Base-by-base conservation (phyloP, 2,113 vertebrate species). In the Tor tambroides region DNA sequence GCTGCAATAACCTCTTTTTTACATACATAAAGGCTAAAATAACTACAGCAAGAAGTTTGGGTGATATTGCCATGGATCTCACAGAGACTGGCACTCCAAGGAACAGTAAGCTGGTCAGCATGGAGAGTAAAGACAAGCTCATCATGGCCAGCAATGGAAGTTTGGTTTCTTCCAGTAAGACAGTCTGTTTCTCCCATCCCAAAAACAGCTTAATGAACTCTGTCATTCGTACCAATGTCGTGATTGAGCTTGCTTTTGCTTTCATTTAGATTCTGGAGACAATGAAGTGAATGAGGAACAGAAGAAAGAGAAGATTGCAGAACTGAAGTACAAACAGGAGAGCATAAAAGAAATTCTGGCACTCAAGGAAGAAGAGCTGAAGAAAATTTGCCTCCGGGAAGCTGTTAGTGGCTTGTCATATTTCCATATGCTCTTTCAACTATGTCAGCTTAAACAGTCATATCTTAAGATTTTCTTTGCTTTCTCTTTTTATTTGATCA, bases 121-220 rank as follows among this genome's bases (percentile, higher is more conserved):
- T 94, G 10, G 97, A 97, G 8, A 94, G 93, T 46, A 99, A 98
- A 92, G 96, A 96, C 90, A 96, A 95, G 23, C 93, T 99, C 19
- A 99, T 99, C 90, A 98, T 97, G 96, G 96, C 97, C 61, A 99
- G 98, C 94, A 99, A 96, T 0, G 97, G 98, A 85, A 99, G 98
- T 90, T 95, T 99, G 89, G 96, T 98, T 86, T 99, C 98, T 56
- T 96, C 98, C 94, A 97, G 98, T 99, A 94, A 86, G 80, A 0
- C 2, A 11, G 12, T 41, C 6, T 61, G 2, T 43, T 21, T 46
- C 23, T 10, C 28, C 26, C 21, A 35, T 67, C 38, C 61, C 38
- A 83, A 7, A 12, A 71, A 69, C 41, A 71, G 81, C 28, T 2
- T 30, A 19, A 59, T 28, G 23, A 41, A 19, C 59, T 65, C 28